Base-by-base conservation (phyloP, 2,888 invertebrate species). In the Pachycephus smyrnensis region DNA sequence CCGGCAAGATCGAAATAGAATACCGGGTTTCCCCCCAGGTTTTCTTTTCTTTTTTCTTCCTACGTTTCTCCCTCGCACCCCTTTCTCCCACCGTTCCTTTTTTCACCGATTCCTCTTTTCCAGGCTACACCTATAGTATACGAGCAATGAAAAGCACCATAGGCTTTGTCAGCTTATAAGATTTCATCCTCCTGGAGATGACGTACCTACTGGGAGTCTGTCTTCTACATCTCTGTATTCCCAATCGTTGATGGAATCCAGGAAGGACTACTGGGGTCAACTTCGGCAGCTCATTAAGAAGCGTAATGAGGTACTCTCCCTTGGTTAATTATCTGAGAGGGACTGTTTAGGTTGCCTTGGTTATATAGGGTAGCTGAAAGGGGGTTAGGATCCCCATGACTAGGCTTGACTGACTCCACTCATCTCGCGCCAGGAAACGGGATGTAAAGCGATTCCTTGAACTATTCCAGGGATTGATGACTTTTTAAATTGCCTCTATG, bases 251-350 rank as follows among this genome's bases (percentile, higher is more conserved):
- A 33, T 71, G 71, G 32, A 11, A 71, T 23, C 32, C 32, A 31
- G 71, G 71, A 71, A 71, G 71, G 71, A 71, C 71, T 33, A 15
- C 71, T 55, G 4, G 71, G 71, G 71, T 71, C 71, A 71, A 33
- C 71, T 71, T 33, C 71, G 85, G 86, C 85, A 87, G 81, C 85
- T 88, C 87, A 86, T 88, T 88, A 88, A 86, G 79, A 79, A 77
- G 78, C 84, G 83, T 88, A 88, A 88, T 88, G 87, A 88, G 85
- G 83, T 88, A 87, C 85, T 86, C 82, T 82, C 84, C 74, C 80
- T 55, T 83, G 82, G 85, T 88, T 88, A 88, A 88, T 88, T 88
- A 88, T 88, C 82, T 82, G 82, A 69, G 80, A 79, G 77, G 68
- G 79, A 71, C 55, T 55, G 55, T 23, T 55, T 55, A 55, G 55